Conservation (phyloP, 2,888 invertebrate species). For the Clunio marinus region DNA sequence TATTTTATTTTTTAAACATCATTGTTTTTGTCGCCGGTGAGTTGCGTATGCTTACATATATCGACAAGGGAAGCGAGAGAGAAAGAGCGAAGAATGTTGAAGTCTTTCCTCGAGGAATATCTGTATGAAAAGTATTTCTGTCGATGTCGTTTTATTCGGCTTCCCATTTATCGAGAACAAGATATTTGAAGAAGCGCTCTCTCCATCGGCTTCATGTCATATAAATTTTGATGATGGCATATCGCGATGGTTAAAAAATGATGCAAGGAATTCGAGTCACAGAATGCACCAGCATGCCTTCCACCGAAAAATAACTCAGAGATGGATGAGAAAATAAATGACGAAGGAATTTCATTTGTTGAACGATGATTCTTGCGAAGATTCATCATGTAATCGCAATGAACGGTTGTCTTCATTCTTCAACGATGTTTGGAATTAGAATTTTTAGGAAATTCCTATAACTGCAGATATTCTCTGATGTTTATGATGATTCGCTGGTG, state of each 20-base stretch:
- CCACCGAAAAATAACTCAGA: background rate
- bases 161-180: background rate
- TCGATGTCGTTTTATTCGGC: too few species aligned
- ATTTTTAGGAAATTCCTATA: too few species aligned
- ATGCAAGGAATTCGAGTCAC: background rate
- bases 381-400: too few species aligned
- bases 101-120: background rate
- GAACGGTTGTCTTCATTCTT: too few species aligned
- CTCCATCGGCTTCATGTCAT: constrained; percentile 28
- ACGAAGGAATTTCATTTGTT: background rate
- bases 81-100: background rate
- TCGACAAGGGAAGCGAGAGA: background rate
- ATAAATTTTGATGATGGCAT: constrained; percentile 23
- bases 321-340: background rate
- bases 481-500: too few species aligned
- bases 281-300: constrained; percentile 32
- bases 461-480: too few species aligned
- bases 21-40: background rate
- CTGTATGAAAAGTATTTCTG: constrained; percentile 3
- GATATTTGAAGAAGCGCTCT: background rate
- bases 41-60: too few species aligned
- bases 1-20: constrained; percentile 8
- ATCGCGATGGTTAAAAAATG: background rate
- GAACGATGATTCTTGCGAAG: too few species aligned
- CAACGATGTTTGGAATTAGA: too few species aligned